Conservation (phyloP, 2,797 vertebrate genomes). For the Mormyrus proboscirostris region DNA sequence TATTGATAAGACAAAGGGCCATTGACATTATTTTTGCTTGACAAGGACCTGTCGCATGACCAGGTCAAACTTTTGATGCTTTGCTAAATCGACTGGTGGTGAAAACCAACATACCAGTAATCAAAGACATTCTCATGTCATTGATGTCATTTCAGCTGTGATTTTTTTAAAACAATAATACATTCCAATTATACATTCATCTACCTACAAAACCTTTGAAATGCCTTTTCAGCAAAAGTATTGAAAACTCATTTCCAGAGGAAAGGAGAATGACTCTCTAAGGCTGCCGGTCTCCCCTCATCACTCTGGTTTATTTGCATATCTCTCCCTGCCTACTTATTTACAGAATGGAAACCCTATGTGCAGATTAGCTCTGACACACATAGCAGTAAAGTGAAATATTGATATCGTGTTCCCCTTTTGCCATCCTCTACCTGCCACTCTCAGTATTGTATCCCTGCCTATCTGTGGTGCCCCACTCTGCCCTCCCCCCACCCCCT, state of each 20-base stretch:
- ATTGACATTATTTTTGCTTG: slow-evolving; percentile 31
- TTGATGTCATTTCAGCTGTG: not conserved
- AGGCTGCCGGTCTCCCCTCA: slow-evolving; percentile 60
- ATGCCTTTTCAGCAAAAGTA: not conserved
- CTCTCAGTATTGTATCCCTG: slow-evolving; percentile 51
- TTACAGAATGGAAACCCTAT: slow-evolving; percentile 47
- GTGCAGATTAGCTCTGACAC: slow-evolving; percentile 65
- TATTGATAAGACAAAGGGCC: slow-evolving; percentile 10
- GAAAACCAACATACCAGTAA: not conserved
- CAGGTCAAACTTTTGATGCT: not conserved
- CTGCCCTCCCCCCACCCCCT: slow-evolving; percentile 4
- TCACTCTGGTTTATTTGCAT: slow-evolving; percentile 64
- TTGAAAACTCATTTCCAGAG: slow-evolving; percentile 36
- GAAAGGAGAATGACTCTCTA: slow-evolving; percentile 60
- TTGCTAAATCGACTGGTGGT: not conserved
- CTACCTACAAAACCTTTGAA: not conserved
- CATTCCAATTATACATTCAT: not conserved
- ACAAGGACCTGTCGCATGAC: slow-evolving; percentile 34
- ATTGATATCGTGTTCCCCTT: slow-evolving; percentile 59
- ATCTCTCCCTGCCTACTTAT: slow-evolving; percentile 59
- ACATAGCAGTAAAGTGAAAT: slow-evolving; percentile 49
- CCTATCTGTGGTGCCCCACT: slow-evolving; percentile 54
- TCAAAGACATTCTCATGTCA: not conserved
- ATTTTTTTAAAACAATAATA: not conserved
- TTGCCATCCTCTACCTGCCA: slow-evolving; percentile 49